Evolutionary conservation across 2,113 vertebrate genomes (phyloP), one percentile per base, ranked within the genome.

Genomic region (Phocoena sinus): DNA sequence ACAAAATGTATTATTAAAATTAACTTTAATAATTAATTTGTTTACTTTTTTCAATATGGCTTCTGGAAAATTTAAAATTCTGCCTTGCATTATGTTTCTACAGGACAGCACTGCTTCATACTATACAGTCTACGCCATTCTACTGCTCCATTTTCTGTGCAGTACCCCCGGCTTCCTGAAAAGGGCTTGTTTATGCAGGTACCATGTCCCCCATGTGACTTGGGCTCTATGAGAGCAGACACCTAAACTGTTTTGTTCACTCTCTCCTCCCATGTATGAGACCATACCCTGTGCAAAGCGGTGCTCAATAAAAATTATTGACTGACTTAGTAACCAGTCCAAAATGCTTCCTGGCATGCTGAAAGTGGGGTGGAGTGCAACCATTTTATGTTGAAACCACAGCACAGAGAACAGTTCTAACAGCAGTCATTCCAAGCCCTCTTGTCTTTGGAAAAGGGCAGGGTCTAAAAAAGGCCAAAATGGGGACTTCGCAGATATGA

Each of bases 51-150:
- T 58, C 56, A 58, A 21, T 21, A 21, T 21, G 56, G 18, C 56
- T 58, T 20, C 56, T 21, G 7, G 50, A 50, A 58, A 56, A 41
- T 20, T 68, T 41, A 44, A 91, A 62, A 26, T 47, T 50, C 25
- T 2, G 25, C 9, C 25, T 53, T n/a, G 0, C 21, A 1, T 38
- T 25, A 23, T 4, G 5, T n/a, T 28, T 73, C 28, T 33, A 1
- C 1, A 1, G n/a, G 63, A 70, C 18, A 18, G 10, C 17, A 8
- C 31, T 47, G 18, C 60, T 31, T 9, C 60, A 12, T 6, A 50
- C 25, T 17, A 60, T 3, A 28, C 10, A 56, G 11, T 17, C 38
- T 76, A 2, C 17, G 33, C 13, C 44, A 3, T 4, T 31, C 15
- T 14, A 20, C 3, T 33, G 15, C 8, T 50, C 21, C n/a, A 2